Percentiles rank a stretch among this genome's conserved stretches.
phyloP scores from a whole-genome alignment of 2,797 vertebrate genomes.

The Melanotaenia parkinsoni region DNA sequence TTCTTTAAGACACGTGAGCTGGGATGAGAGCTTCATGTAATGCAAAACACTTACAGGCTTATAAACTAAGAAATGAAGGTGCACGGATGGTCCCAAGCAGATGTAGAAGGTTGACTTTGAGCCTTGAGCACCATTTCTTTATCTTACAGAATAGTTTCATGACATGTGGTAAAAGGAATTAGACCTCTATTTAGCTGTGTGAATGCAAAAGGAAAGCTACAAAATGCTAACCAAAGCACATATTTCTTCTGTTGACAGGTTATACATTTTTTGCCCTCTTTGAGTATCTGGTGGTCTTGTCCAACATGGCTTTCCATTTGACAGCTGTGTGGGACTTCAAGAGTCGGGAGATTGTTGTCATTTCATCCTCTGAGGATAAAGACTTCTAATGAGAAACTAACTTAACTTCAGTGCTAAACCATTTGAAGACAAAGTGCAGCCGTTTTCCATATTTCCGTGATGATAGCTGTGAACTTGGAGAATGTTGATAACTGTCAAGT shows the following conservation, averaged over 20 bases:
- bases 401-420: too few relatives aligned
- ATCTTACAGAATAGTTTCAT: too few relatives aligned
- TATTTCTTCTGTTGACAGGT: slow-evolving; percentile 70
- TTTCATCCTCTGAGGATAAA: slow-evolving; percentile 88
- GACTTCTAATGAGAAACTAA: slow-evolving; percentile 83
- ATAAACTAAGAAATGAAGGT: background rate
- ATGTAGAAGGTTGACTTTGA: background rate
- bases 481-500: slow-evolving; percentile 22
- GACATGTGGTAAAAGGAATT: too few relatives aligned
- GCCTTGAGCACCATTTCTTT: background rate
- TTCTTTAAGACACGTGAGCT: background rate
- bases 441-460: slow-evolving; percentile 64
- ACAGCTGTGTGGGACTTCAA: slow-evolving; percentile 94
- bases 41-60: background rate
- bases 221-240: background rate
- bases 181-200: background rate
- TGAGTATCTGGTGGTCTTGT: slow-evolving; percentile 92
- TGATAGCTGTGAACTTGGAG: slow-evolving; percentile 1
- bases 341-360: slow-evolving; percentile 88
- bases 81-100: background rate
- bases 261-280: slow-evolving; percentile 92
- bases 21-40: background rate
- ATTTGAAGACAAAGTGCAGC: slow-evolving; percentile 42
- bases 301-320: slow-evolving; percentile 97
- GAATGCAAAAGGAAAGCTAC: background rate